These are phyloP conservation scores for Laothoe populi DNA, from an alignment of 2,888 invertebrate species.

Conservation along the genomic window DNA sequence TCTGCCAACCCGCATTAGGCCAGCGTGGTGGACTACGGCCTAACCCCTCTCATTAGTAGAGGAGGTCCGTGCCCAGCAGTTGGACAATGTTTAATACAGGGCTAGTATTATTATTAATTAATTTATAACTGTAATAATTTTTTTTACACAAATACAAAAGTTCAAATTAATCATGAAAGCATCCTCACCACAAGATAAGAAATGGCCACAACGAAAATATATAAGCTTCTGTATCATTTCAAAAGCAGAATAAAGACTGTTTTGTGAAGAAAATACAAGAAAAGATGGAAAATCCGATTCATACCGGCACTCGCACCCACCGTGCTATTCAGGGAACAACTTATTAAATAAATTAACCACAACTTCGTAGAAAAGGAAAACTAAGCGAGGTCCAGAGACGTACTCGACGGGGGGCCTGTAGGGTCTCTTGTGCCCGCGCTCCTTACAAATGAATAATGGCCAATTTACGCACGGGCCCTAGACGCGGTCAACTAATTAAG, in stretches of 20 bases:
- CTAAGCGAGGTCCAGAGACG: constrained; percentile 56
- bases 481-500: constrained; percentile 24
- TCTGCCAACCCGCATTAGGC: no score
- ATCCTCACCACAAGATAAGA: constrained; percentile 14
- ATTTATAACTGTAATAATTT: no score
- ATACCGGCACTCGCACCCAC: constrained; percentile 61
- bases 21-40: no score
- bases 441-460: neutral
- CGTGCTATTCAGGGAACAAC: constrained; percentile 77
- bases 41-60: no score
- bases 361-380: constrained; percentile 77
- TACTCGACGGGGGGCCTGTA: constrained; percentile 32
- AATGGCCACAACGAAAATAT: constrained; percentile 15
- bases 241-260: constrained; percentile 35
- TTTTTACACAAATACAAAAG: neutral
- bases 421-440: constrained; percentile 30
- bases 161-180: neutral
- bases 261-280: constrained; percentile 44
- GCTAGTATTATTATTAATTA: no score
- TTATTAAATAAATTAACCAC: constrained; percentile 84
- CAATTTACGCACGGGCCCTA: constrained; percentile 24
- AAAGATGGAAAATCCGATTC: constrained; percentile 74
- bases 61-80: no score
- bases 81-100: no score
- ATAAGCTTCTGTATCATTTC: constrained; percentile 23